Percentiles rank a stretch among this genome's conserved stretches.
Evolutionary conservation across 2,797 vertebrate genomes (phyloP).

Genomic region (Manis javanica): DNA sequence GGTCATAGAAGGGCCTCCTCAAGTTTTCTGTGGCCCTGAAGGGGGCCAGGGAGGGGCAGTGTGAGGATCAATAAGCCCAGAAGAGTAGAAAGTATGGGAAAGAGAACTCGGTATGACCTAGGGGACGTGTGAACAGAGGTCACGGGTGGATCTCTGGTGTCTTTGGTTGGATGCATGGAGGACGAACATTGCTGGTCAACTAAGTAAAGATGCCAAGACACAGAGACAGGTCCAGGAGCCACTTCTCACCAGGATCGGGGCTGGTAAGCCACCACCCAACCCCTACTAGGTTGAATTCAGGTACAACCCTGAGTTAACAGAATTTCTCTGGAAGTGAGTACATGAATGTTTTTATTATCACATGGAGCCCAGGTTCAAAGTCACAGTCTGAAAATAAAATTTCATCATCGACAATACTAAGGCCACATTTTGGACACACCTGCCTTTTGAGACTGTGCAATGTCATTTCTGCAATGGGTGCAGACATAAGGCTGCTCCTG

Average conservation of each 20-base stretch:
- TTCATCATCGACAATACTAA: neutral
- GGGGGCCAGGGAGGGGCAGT: neutral
- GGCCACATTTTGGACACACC: neutral
- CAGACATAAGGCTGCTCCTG: neutral
- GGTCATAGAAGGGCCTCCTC: neutral
- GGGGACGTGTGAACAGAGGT: rapidly evolving
- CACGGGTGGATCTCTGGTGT: rapidly evolving
- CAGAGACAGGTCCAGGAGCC: neutral
- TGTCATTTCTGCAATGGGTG: neutral
- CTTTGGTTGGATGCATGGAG: neutral
- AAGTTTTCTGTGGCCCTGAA: neutral
- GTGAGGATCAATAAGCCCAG: neutral
- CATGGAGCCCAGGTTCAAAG: neutral
- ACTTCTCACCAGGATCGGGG: rapidly evolving
- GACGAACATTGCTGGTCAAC: neutral
- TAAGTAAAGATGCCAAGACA: neutral
- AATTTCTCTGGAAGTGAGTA: neutral
- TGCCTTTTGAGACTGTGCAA: neutral
- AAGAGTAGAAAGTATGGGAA: neutral
- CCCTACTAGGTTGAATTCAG: neutral
- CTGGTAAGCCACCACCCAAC: neutral
- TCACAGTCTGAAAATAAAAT: neutral
- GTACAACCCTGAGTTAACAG: neutral
- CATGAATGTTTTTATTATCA: neutral
- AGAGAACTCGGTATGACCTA: neutral